Base-by-base conservation (phyloP, 2,113 vertebrate genomes). In the Otolemur garnettii region DNA sequence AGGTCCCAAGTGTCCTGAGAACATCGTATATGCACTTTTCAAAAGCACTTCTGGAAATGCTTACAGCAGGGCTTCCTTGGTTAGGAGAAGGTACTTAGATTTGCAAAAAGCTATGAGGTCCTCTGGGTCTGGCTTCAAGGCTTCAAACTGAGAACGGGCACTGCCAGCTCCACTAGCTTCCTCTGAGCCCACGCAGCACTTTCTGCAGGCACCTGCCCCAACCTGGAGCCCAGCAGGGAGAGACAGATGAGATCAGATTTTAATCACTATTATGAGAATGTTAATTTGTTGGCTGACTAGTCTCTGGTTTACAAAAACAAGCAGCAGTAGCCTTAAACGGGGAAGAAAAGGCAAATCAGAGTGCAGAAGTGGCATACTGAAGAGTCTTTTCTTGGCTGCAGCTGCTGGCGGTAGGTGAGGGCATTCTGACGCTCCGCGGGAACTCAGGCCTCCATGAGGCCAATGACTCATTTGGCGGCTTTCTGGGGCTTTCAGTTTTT, bases 231-330 rank as follows among this genome's bases (percentile, higher is more conserved):
- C 82, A 78, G n/a, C 60, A 90, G 66, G 9, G 42, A 81, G 57
- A 84, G 45, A 66, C 35, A 57, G 35, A 53, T 26, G 87, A 89
- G 57, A 78, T 87, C 89, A 77, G 85, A 91, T 66, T 80, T 62
- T 71, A 85, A 83, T 71, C 42, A 60, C 28, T 17, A 12, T 62
- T 78, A 75, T 35, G 35, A 94, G 71, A 95, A 87, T 19, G 64
- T 35, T 68, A 74, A 4, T 45, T 69, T 89, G 62, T 81, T 92
- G 64, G 64, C 74, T 71, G 3, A 84, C 35, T 59, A 26, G 57
- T 90, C 45, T 55, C 35, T 90, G 74, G 22, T 90, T 69, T 96
- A 91, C 18, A 88, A 83, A 96, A 97, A 94, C 78, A 94, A 96
- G 68, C 89, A 89, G 82, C 78, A 45, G 68, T 88, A 45, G 66